Base-by-base conservation (phyloP, 1,140 invertebrate species). In the Pararge aegeria region DNA sequence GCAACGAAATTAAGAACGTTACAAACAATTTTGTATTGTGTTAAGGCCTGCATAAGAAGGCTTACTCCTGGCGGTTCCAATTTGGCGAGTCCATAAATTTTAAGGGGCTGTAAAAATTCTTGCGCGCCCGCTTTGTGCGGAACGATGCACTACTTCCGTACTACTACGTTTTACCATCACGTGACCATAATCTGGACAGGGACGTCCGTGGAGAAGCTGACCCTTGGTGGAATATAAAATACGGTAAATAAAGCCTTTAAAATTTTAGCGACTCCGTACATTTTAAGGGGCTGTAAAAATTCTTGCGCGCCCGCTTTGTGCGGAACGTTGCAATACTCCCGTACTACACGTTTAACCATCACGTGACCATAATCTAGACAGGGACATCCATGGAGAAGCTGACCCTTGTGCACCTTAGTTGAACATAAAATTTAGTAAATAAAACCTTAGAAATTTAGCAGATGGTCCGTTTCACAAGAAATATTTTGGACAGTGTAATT, bases 271-370 rank as follows among this genome's bases (percentile, higher is more conserved):
- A 53, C 34, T 37, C n/a, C 34, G n/a, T 58, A 58, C 51, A 58
- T 58, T 58, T 51, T 52, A 51, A 58, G 30, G 48, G 48, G 21
- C 48, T 51, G 48, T 60, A n/a, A 53, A 53, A 60, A 46, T 60
- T 60, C 57, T 20, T 15, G 20, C 40, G 38, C n/a, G 16, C 29
- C 21, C 20, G 40, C 24, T 44, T 46, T 18, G 13, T 30, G 13
- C 19, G 21, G 24, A 21, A 13, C 29, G 20, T n/a, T 55, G 40
- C 29, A 42, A 16, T 38, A 51, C 7, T 5, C 1, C 12, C 24
- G 42, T 55, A 34, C 12, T 34, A 21, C 13, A 16, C n/a, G 24
- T 15, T 40, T 7, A 18, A 18, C 7, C 34, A 40, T 44, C 57
- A 54, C 50, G 57, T 60, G 57, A 60, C 51, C 50, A 15, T 20